Evolutionary conservation across 2,113 vertebrate species (phyloP), one percentile per base, ranked within the genome.

Genomic region (Fulmarus glacialis): DNA sequence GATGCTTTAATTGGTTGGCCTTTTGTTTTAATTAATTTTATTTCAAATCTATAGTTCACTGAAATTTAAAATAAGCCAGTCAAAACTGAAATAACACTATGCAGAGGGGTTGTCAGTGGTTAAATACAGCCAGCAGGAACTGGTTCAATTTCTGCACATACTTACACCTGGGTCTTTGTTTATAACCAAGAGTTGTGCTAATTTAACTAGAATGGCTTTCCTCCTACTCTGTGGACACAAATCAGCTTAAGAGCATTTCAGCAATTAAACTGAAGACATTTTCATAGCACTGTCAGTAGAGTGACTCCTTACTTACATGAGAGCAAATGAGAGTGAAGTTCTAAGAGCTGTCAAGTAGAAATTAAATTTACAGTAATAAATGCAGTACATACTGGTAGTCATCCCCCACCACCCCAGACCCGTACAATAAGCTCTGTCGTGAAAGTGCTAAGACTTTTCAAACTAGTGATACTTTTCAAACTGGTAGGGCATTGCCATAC

Each of bases 351-450:
- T 38, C 63, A 66, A 58, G 12, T 6, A 87, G 62, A 91, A 94
- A 93, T 78, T 78, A 70, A 48, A 55, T 36, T 71, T n/a, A 43
- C 40, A 42, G 23, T 29, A 87, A 67, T 71, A 89, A 89, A 79
- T 52, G 42, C 34, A 82, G 14, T 15, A 71, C 13, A 26, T 62
- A 50, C 24, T 56, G 9, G 29, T 19, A 83, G 20, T 11, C 58
- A 59, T 20, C 7, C 18, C 27, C 9, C 10, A 48, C 27, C 29
- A 78, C 17, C 6, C 15, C 24, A 3, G 20, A 59, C 8, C 7
- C 2, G 1, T 30, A 48, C 58, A 42, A 48, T 36, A 64, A 84
- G 34, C 26, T 10, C 10, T 86, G 21, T 15, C 0, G 0, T 42
- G 12, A 68, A 81, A 64, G 24, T 34, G 15, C 8, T 26, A 66